Base-by-base conservation (phyloP, 2,797 vertebrate genomes). In the Craterocephalus amniculus region DNA sequence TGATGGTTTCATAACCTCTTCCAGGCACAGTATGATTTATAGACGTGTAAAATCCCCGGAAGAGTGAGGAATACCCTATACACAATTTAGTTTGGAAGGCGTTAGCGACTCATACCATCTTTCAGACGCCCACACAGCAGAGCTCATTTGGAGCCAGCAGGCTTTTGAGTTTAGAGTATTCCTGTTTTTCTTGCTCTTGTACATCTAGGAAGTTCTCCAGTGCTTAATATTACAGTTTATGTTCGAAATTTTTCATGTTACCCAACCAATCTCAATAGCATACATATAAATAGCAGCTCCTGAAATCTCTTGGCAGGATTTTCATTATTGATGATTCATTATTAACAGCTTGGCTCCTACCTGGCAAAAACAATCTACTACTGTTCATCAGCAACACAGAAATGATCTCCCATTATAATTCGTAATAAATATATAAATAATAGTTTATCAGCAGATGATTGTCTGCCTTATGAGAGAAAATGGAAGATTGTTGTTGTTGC, bases 111-210 rank as follows among this genome's bases (percentile, higher is more conserved):
- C 81, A 72, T 79, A 71, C 73, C 69, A 81, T 87, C 76, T 76
- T 35, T 63, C 58, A 63, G 63, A 82, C 77, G 54, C 86, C 84
- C 80, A 91, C 89, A 79, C 86, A 86, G 58, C 59, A 78, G 76
- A 78, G 49, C 69, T 85, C 9, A 32, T 67, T 63, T 80, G 61
- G 76, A 77, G 74, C 76, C 81, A 64, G 64, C 49, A 77, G 81
- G 84, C 85, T 58, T 79, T 67, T 66, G 80, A 74, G 70, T 74
- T 89, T 59, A 83, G 61, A 86, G 74, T 80, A 87, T 90, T 91
- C 87, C 89, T 88, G 87, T 90, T 89, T 89, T 88, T 88, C 89
- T 74, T 79, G 85, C 80, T 89, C 58, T 67, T 80, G 84, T 36
- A 56, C 75, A 79, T 90, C 7, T 72, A 76, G 85, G 83, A 86